Percentiles rank a stretch among this genome's conserved stretches.
These are phyloP conservation scores for Danio choprae DNA, from an alignment of 2,797 vertebrate genomes.

Conservation along the genomic window DNA sequence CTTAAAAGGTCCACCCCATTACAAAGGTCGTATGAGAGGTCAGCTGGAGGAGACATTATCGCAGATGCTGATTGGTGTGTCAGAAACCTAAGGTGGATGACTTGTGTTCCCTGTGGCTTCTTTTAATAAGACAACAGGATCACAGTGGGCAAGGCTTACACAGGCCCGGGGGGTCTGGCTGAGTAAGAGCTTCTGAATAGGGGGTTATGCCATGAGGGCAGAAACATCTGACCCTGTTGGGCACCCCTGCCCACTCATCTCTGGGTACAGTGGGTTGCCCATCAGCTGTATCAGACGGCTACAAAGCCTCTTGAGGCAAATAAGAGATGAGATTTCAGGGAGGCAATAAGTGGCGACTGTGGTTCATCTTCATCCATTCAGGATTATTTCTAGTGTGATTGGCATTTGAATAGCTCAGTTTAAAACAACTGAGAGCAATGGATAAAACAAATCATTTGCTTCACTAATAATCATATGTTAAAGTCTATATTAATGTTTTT, in stretches of 20 bases:
- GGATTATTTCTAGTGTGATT: neutral
- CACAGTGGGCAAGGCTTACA: constrained; percentile 30
- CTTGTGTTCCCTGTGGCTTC: constrained; percentile 78
- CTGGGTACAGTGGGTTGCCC: constrained; percentile 58
- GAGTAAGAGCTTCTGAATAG: constrained; percentile 45
- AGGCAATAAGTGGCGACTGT: constrained; percentile 36
- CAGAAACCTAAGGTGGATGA: constrained; percentile 83
- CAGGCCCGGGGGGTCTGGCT: constrained; percentile 46
- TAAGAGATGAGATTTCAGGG: constrained; percentile 6
- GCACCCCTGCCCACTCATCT: constrained; percentile 67
- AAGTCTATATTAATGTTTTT: neutral
- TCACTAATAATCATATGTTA: neutral
- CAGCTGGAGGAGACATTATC: constrained; percentile 90
- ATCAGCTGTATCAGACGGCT: constrained; percentile 80
- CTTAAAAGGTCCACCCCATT: constrained; percentile 51
- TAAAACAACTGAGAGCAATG: neutral
- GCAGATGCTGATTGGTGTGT: constrained; percentile 82
- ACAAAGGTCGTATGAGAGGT: constrained; percentile 86
- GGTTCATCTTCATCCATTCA: constrained; percentile 32
- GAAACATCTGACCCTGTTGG: constrained; percentile 79
- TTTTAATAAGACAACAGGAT: constrained; percentile 59
- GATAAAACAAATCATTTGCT: neutral
- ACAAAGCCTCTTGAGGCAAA: constrained; percentile 34
- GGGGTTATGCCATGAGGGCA: constrained; percentile 67
- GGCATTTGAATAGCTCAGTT: neutral